phyloP scores from a whole-genome alignment of 2,113 vertebrate species.

The Sturnus vulgaris region DNA sequence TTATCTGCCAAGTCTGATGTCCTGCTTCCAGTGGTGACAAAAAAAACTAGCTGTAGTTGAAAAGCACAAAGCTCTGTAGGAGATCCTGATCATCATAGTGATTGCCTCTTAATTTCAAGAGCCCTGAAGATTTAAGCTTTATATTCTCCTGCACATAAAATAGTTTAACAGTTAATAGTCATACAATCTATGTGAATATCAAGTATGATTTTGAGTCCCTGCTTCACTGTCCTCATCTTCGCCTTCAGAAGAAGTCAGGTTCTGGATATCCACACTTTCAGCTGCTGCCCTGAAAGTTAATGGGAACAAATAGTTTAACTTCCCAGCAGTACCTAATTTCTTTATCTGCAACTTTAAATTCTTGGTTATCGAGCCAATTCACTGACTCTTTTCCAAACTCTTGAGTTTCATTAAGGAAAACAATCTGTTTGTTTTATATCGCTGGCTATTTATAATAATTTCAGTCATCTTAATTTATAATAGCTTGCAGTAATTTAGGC shows the following conservation, averaged over 20 bases:
- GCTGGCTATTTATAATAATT: constrained; percentile 7
- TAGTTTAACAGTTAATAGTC: background rate
- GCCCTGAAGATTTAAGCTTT: background rate
- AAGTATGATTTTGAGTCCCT: background rate
- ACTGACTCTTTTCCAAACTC: background rate
- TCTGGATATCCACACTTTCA: background rate
- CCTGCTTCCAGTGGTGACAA: background rate
- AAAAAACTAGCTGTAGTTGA: background rate
- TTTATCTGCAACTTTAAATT: background rate
- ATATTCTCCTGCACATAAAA: background rate
- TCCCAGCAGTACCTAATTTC: background rate
- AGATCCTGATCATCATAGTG: background rate
- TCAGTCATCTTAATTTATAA: background rate
- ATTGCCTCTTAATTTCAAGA: background rate
- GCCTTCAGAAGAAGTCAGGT: background rate
- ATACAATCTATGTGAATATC: background rate
- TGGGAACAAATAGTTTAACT: background rate
- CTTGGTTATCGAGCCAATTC: background rate
- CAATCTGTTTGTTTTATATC: background rate
- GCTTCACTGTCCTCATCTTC: background rate
- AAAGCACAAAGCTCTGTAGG: background rate
- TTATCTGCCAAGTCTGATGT: background rate
- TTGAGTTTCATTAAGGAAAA: background rate
- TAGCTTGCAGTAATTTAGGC: background rate
- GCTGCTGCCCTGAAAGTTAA: background rate